These are phyloP conservation scores for Drosophila tripunctata DNA, from an alignment of 2,888 invertebrate species.

Conservation along the genomic window DNA sequence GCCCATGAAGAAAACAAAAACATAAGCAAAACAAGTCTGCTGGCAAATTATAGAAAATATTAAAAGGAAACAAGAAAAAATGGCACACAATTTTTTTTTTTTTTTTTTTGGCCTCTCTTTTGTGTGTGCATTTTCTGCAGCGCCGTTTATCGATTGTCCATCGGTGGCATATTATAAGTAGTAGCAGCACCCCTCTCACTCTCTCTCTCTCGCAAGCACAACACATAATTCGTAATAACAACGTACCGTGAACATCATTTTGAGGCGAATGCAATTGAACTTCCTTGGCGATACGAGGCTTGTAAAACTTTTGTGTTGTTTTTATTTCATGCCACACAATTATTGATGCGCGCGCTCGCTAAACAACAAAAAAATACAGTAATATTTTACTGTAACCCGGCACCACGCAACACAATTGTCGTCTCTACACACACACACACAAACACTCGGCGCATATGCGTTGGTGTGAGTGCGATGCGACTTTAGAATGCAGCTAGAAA, in stretches of 20 bases:
- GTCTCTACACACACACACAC: slow-evolving; percentile 53
- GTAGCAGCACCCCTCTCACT: slow-evolving; percentile 41
- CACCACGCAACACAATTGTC: slow-evolving; percentile 74
- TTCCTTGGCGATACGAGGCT: slow-evolving; percentile 44
- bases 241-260: slow-evolving; percentile 83
- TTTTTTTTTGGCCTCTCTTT: slow-evolving; percentile 11
- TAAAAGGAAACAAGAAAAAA: slow-evolving; percentile 1
- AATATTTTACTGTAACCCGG: slow-evolving; percentile 72
- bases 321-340: slow-evolving; percentile 63
- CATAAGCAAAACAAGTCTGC: slow-evolving; percentile 1
- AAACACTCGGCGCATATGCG: slow-evolving; percentile 32
- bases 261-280: slow-evolving; percentile 40
- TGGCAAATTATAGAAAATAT: slow-evolving; percentile 28
- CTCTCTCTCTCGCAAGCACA: too few species aligned
- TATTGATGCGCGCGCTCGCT: slow-evolving; percentile 37
- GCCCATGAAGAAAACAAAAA: neutral
- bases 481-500: slow-evolving; percentile 25
- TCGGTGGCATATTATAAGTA: slow-evolving; percentile 27
- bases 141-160: slow-evolving; percentile 68
- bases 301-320: slow-evolving; percentile 36
- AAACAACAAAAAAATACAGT: slow-evolving; percentile 63
- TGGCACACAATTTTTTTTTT: slow-evolving; percentile 3
- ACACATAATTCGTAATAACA: slow-evolving; percentile 31
- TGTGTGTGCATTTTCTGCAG: slow-evolving; percentile 36
- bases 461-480: slow-evolving; percentile 27